Evolutionary conservation across 2,888 invertebrate genomes (phyloP).

Genomic region (Heliconius charithonia): DNA sequence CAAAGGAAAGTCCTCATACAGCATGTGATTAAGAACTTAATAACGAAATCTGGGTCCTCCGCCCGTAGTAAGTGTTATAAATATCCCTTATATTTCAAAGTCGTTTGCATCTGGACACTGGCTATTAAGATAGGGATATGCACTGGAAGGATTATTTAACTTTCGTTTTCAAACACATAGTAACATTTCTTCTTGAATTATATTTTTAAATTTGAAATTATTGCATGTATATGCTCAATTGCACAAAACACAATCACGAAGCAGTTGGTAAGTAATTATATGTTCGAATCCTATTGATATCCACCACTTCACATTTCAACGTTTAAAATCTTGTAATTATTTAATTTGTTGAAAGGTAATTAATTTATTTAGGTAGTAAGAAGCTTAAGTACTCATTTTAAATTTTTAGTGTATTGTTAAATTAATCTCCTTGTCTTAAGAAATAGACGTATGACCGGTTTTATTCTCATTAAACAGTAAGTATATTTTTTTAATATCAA

Average conservation of each 20-base stretch:
- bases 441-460: no score
- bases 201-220: not conserved
- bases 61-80: slow-evolving; percentile 63
- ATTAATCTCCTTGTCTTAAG: no score
- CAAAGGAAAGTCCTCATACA: slow-evolving; percentile 9
- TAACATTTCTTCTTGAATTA: slow-evolving; percentile 39
- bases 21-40: slow-evolving; percentile 43
- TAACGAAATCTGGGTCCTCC: slow-evolving; percentile 43
- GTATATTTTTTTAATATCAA: slow-evolving; percentile 16
- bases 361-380: no score
- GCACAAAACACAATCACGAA: not conserved
- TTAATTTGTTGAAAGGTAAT: no score
- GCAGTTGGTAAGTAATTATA: not conserved
- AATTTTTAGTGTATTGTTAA: no score
- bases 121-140: slow-evolving; percentile 70
- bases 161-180: slow-evolving; percentile 47
- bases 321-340: no score
- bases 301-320: not conserved
- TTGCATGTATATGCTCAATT: not conserved
- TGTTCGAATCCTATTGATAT: not conserved
- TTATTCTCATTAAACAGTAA: no score
- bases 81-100: slow-evolving; percentile 83
- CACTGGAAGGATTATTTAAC: slow-evolving; percentile 68
- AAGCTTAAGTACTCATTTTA: no score
- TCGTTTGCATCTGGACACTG: slow-evolving; percentile 81